phyloP scores from a whole-genome alignment of 2,113 vertebrate species.

The Atherinomorus stipes region DNA sequence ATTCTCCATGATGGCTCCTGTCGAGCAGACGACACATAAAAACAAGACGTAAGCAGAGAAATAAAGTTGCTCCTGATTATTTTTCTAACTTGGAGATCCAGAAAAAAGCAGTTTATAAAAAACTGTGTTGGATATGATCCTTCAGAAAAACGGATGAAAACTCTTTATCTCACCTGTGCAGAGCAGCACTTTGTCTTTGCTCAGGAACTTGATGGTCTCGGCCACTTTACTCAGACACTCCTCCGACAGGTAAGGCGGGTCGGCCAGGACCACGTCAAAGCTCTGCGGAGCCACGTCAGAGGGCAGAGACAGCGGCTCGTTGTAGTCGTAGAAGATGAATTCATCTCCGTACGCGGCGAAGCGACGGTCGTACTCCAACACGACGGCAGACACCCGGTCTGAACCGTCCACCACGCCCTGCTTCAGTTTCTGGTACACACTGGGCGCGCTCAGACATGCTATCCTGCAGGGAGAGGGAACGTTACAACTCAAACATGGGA shows the following conservation, averaged over 20 bases:
- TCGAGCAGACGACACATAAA: conserved; percentile 29
- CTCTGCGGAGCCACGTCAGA: conserved; percentile 79
- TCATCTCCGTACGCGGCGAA: conserved; percentile 91
- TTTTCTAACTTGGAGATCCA: background rate
- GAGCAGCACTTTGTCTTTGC: conserved; percentile 91
- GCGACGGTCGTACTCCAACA: conserved; percentile 93
- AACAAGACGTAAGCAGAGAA: background rate
- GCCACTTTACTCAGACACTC: conserved; percentile 93
- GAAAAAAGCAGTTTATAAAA: too few relatives aligned
- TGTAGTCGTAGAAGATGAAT: conserved; percentile 95
- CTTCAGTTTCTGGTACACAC: conserved; percentile 94
- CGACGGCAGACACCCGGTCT: conserved; percentile 59
- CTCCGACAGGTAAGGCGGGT: conserved; percentile 94
- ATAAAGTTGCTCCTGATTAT: background rate
- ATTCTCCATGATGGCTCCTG: conserved; percentile 92
- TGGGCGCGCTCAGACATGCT: conserved; percentile 92
- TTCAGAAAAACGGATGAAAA: too few relatives aligned
- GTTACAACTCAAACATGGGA: too few relatives aligned
- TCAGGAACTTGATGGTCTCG: conserved; percentile 88
- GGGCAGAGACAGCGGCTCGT: conserved; percentile 86
- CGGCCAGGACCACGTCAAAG: conserved; percentile 93
- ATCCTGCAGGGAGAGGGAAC: conserved; percentile 79
- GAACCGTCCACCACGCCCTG: conserved; percentile 70
- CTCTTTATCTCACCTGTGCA: conserved; percentile 95
- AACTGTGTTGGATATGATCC: too few relatives aligned